Conservation (phyloP, 2,888 invertebrate species). For the Emmelina monodactyla region DNA sequence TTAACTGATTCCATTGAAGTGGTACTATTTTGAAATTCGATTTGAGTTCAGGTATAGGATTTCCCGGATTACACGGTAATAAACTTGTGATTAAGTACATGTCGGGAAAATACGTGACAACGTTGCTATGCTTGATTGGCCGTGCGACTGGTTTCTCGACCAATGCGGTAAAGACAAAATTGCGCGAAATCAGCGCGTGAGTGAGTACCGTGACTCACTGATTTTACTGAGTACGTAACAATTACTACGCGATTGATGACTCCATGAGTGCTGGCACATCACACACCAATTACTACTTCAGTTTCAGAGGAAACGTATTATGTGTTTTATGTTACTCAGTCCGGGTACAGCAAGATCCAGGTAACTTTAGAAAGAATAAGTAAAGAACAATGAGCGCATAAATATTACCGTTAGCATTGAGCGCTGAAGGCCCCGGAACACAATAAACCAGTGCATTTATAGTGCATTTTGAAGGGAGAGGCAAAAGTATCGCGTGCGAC, state of each 20-base stretch:
- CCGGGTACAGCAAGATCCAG: too few species aligned
- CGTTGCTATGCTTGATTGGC: conserved; percentile 3
- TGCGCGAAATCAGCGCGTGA: conserved; percentile 49
- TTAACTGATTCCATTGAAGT: neutral
- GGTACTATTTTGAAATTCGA: neutral
- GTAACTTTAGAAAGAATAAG: too few species aligned
- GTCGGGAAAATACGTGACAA: neutral
- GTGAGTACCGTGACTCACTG: conserved; percentile 38
- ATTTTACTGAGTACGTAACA: conserved; percentile 35
- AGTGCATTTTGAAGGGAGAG: conserved; percentile 34
- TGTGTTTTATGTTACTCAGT: too few species aligned
- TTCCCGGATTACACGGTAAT: conserved; percentile 16
- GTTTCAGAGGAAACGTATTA: too few species aligned
- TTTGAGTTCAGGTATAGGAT: conserved; percentile 14
- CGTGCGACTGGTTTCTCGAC: conserved; percentile 17
- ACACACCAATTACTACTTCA: neutral
- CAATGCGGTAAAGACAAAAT: conserved; percentile 45
- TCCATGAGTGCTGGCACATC: conserved; percentile 14
- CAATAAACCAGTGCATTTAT: conserved; percentile 31
- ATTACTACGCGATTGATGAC: conserved; percentile 21
- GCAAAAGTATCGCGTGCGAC: conserved; percentile 44
- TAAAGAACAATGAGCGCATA: too few species aligned
- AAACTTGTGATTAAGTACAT: conserved; percentile 6
- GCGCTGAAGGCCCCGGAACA: too few species aligned
- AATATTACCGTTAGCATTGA: too few species aligned